Evolutionary conservation across 2,113 vertebrate genomes (phyloP).

Genomic region (Prinia subflava): DNA sequence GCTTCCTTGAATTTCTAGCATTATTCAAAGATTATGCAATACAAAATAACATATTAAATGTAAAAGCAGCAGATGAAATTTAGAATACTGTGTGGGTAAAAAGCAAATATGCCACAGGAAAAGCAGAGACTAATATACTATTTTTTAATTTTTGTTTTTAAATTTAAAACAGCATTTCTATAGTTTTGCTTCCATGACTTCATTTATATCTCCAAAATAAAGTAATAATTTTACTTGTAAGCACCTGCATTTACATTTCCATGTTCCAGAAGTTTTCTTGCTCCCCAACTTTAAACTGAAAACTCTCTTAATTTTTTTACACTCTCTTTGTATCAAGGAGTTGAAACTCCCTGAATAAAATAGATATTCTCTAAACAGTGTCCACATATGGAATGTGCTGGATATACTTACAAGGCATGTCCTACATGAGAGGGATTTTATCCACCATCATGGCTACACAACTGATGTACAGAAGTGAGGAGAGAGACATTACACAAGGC

Average conservation of each 20-base stretch:
- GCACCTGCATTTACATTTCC: not conserved
- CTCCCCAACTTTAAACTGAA: not conserved
- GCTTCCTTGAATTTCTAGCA: not conserved
- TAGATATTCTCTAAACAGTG: not conserved
- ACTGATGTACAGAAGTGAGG: not conserved
- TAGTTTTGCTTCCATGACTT: not conserved
- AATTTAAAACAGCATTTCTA: not conserved
- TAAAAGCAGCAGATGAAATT: not conserved
- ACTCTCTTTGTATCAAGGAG: not conserved
- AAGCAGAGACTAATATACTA: not conserved
- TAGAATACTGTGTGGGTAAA: not conserved
- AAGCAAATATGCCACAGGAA: not conserved
- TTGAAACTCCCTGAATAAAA: not conserved
- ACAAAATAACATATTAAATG: not conserved
- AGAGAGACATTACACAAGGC: not conserved
- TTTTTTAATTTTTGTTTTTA: not conserved
- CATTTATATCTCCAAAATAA: not conserved
- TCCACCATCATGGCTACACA: not conserved
- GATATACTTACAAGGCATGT: not conserved
- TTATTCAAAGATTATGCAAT: not conserved
- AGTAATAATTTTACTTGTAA: not conserved
- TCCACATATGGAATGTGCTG: not conserved
- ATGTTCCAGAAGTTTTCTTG: not conserved
- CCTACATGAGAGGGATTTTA: not conserved
- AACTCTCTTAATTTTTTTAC: not conserved